These are phyloP conservation scores for Acutogordius australiensis DNA, from an alignment of 2,888 invertebrate species.

Conservation along the genomic window DNA sequence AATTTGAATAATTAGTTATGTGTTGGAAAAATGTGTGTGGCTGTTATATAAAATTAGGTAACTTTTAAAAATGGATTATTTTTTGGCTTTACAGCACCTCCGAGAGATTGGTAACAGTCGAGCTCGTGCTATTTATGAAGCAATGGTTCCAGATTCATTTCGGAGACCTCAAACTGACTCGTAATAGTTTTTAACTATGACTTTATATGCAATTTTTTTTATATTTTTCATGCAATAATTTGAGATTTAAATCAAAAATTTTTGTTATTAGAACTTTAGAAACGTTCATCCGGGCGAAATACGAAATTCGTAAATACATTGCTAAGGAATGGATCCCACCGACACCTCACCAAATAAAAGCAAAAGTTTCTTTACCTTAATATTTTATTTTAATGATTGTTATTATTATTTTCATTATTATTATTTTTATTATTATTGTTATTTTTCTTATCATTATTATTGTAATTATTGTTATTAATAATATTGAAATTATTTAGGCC, in stretches of 20 bases:
- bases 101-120: conserved; percentile 88
- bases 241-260: too few relatives aligned
- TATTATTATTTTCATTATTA: too few relatives aligned
- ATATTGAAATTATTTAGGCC: too few relatives aligned
- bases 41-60: too few relatives aligned
- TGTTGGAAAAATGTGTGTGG: too few relatives aligned
- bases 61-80: too few relatives aligned
- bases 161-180: conserved; percentile 75
- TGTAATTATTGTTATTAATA: too few relatives aligned
- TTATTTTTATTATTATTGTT: too few relatives aligned
- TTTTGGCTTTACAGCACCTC: conserved; percentile 30
- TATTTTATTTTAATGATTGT: too few relatives aligned
- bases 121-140: conserved; percentile 83
- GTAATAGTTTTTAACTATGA: conserved; percentile 21
- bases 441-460: too few relatives aligned
- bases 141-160: conserved; percentile 74
- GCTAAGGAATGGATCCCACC: conserved; percentile 84
- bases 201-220: background rate
- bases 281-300: conserved; percentile 81
- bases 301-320: conserved; percentile 90
- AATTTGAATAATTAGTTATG: too few relatives aligned
- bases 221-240: too few relatives aligned
- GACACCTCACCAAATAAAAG: background rate
- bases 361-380: background rate
- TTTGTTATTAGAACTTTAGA: conserved; percentile 35